Conservation (phyloP, 2,113 vertebrate species). For the Paramormyrops kingsleyae region DNA sequence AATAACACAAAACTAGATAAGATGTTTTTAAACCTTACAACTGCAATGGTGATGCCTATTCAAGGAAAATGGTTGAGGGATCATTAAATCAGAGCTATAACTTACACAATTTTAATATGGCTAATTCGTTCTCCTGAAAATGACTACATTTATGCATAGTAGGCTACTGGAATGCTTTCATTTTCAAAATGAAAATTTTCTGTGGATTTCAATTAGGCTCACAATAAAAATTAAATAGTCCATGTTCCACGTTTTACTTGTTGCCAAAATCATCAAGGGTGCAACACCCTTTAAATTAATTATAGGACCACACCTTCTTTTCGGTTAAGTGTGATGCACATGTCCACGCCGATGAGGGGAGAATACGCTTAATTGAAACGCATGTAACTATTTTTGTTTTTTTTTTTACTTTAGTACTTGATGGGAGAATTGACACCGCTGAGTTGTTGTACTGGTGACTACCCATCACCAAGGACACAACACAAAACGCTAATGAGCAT, state of each 20-base stretch:
- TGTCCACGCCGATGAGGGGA: background rate
- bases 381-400: background rate
- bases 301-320: background rate
- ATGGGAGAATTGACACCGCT: background rate
- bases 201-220: background rate
- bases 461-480: background rate
- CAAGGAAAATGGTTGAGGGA: background rate
- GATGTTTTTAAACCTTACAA: background rate
- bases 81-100: background rate
- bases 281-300: background rate
- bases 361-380: background rate
- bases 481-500: background rate
- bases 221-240: background rate
- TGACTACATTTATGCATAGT: background rate
- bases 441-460: background rate
- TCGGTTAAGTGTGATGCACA: background rate
- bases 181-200: background rate
- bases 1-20: background rate
- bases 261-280: background rate
- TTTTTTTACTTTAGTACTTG: background rate
- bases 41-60: background rate
- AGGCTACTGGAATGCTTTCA: background rate
- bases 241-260: background rate
- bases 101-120: background rate
- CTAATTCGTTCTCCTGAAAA: background rate